phyloP scores from a whole-genome alignment of 2,113 vertebrate genomes.

The Equus przewalskii region DNA sequence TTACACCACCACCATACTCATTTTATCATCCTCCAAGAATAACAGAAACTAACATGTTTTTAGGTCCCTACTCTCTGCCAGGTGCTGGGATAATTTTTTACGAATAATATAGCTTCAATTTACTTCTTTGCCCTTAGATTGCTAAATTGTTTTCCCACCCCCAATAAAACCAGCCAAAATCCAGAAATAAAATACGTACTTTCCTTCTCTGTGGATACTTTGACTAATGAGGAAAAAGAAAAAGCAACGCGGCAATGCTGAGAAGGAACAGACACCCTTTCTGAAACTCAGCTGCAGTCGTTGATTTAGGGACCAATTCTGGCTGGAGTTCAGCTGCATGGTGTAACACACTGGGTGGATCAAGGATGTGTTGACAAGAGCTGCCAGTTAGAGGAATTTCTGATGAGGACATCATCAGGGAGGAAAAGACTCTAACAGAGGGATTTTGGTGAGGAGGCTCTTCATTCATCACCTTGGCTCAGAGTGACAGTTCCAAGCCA shows the following conservation, averaged over 20 bases:
- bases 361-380: neutral
- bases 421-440: neutral
- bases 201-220: constrained; percentile 22
- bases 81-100: neutral
- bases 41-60: neutral
- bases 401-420: neutral
- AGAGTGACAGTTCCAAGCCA: neutral
- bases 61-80: neutral
- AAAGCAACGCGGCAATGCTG: neutral
- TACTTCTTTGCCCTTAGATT: neutral
- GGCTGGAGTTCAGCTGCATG: neutral
- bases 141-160: neutral
- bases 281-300: neutral
- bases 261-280: neutral
- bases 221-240: neutral
- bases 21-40: neutral
- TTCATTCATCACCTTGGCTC: neutral
- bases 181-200: constrained; percentile 46
- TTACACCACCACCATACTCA: neutral
- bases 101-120: neutral
- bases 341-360: neutral
- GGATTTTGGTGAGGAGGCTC: neutral
- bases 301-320: neutral
- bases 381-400: neutral
- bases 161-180: neutral